Conservation (phyloP, 2,797 vertebrate species). For the Cuniculus paca region DNA sequence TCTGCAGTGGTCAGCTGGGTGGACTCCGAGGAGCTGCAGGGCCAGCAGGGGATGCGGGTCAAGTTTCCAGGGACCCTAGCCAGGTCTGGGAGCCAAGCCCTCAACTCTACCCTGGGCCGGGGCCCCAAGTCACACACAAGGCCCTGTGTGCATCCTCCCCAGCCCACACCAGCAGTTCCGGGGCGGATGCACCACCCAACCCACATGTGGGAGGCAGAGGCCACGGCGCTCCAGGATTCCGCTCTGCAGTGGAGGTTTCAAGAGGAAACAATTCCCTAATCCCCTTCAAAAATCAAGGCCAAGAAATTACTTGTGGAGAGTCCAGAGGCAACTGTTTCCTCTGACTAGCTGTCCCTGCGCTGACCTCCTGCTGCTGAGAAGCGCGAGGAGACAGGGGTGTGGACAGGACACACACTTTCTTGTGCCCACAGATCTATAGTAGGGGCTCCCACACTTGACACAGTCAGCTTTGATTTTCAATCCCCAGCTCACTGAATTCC, state of each 20-base stretch:
- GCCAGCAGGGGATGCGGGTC: neutral
- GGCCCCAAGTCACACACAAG: neutral
- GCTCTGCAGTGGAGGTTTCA: slow-evolving; percentile 53
- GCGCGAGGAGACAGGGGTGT: no score
- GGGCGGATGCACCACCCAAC: slow-evolving; percentile 21
- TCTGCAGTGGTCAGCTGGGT: slow-evolving; percentile 13
- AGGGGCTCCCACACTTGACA: neutral
- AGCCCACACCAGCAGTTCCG: slow-evolving; percentile 61
- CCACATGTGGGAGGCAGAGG: slow-evolving; percentile 65
- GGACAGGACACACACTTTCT: neutral
- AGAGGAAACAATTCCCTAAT: slow-evolving; percentile 78
- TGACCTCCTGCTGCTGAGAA: slow-evolving; percentile 13
- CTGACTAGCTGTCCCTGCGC: neutral
- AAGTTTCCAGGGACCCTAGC: slow-evolving; percentile 43
- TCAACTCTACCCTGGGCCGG: neutral
- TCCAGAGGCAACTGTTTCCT: neutral
- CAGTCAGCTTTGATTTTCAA: neutral
- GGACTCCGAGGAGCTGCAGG: neutral
- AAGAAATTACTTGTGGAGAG: slow-evolving; percentile 57
- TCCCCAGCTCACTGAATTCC: neutral
- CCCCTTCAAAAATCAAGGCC: slow-evolving; percentile 71
- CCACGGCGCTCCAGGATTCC: slow-evolving; percentile 63
- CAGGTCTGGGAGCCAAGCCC: slow-evolving; percentile 57
- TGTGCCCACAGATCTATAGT: neutral
- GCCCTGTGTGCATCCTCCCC: neutral